Evolutionary conservation across 1,140 invertebrate genomes (phyloP), one percentile per base, ranked within the genome.

Genomic region (Cotesia vestalis): DNA sequence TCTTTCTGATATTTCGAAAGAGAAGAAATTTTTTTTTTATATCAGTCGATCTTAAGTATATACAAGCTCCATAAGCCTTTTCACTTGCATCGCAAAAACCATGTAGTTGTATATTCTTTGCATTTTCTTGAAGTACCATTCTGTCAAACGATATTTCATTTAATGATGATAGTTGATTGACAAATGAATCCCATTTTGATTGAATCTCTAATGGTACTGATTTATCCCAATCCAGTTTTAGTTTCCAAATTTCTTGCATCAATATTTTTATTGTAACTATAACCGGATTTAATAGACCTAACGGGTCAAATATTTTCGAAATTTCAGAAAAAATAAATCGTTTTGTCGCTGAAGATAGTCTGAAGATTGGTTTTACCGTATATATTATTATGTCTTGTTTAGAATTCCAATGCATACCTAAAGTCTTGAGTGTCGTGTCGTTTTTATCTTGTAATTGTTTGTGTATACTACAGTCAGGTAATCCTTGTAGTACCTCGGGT

Each of bases 31-130:
- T n/a, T n/a, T n/a, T n/a, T n/a, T n/a, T n/a, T n/a, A n/a, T n/a
- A n/a, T n/a, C n/a, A n/a, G n/a, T n/a, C n/a, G 46, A 74, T 35
- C 78, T 69, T 12, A 84, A 11, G 67, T 87, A 88, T n/a, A 87
- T 57, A 52, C 79, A 83, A 0, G 81, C 83, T 51, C 80, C 85
- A 73, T 85, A 87, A 9, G 80, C 85, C 0, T 59, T 66, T 66
- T 79, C 75, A 4, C 79, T 83, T 0, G 84, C 82, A 76, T 88
- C 85, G 27, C 59, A 60, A 12, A 60, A 60, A 9, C 80, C 82
- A 68, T 83, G 79, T 17, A 83, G 14, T 70, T 83, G 68, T 17
- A 69, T 66, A 1, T 66, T 4, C 3, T 6, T 52, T 6, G 53
- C 11, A 8, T 81, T 81, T 71, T 84, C 79, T 0, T 84, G 3